Evolutionary conservation across 2,888 invertebrate species (phyloP), one percentile per base, ranked within the genome.

Genomic region (Lasioglossum figueresi): DNA sequence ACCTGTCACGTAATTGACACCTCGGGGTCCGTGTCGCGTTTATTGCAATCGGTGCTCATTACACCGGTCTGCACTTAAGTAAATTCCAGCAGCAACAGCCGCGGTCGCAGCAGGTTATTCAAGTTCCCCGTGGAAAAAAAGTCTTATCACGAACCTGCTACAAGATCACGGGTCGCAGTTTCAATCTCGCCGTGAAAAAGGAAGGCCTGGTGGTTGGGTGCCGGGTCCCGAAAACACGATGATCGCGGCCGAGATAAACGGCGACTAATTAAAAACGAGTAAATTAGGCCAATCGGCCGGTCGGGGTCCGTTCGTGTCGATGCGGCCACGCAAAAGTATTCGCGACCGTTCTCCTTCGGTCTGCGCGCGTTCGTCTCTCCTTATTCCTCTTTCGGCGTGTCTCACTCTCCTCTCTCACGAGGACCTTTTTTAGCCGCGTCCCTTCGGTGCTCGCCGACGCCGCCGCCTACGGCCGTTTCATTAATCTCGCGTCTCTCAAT

Each of bases 401-500:
- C 80, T 80, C 76, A 10, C 66, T 5, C 12, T 23, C n/a, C 70
- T n/a, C 37, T 70, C 76, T 71, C 78, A 59, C 81, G 34, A 63
- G 52, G 79, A 75, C 82, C 86, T 89, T 87, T 88, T 89, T 88
- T 82, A 82, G 80, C 79, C 84, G 80, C 72, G 89, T 84, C 91
- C 91, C 92, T 93, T 93, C 92, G 92, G 89, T 31, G 88, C 90
- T 90, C 87, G 93, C 92, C 92, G n/a, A n/a, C n/a, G 93, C 90
- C 92, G 93, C 90, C 92, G 93, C 94, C 93, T 91, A 88, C 84
- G 93, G 94, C 92, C 90, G 91, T 93, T 95, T 93, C 94, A 94
- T 95, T 94, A 95, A 94, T 95, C 94, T 94, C 93, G 92, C 91
- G 92, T 93, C 92, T 92, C 94, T 93, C 93, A 93, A 94, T 94